phyloP scores from a whole-genome alignment of 1,140 invertebrate species.

The Meloidogyne hapla region DNA sequence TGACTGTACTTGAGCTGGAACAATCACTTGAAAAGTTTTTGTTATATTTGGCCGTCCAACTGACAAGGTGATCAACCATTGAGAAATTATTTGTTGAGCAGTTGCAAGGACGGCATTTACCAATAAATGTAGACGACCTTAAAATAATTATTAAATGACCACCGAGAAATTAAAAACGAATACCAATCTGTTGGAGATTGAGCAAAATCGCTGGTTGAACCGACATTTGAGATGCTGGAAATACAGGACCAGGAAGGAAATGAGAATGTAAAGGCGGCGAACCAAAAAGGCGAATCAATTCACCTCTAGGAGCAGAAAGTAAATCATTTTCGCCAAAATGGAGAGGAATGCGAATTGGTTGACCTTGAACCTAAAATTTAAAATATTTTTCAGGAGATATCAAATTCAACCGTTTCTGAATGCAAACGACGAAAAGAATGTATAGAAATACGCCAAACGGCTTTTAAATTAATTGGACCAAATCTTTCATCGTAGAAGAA shows the following conservation, averaged over 20 bases:
- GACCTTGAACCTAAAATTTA: constrained; percentile 38
- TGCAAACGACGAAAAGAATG: constrained; percentile 44
- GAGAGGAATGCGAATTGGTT: constrained; percentile 46
- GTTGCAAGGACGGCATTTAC: constrained; percentile 42
- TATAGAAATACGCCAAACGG: constrained; percentile 44
- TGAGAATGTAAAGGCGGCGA: neutral
- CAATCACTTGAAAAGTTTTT: constrained; percentile 45
- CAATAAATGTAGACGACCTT: constrained; percentile 36
- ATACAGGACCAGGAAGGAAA: constrained; percentile 8
- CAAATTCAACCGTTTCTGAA: constrained; percentile 24
- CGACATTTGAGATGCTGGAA: neutral
- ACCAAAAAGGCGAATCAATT: constrained; percentile 18
- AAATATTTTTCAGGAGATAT: neutral
- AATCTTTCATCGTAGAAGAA: constrained; percentile 47
- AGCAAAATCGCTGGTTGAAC: constrained; percentile 8
- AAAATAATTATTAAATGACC: neutral
- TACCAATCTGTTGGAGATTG: constrained; percentile 6
- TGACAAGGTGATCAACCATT: constrained; percentile 36
- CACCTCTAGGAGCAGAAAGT: neutral
- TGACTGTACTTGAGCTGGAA: constrained; percentile 27
- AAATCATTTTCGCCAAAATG: neutral
- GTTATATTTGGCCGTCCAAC: constrained; percentile 49
- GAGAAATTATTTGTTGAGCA: constrained; percentile 27
- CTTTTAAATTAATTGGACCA: constrained; percentile 25
- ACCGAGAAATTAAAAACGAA: neutral